These are phyloP conservation scores for Drosophila neocordata DNA, from an alignment of 1,140 invertebrate genomes.

Conservation along the genomic window DNA sequence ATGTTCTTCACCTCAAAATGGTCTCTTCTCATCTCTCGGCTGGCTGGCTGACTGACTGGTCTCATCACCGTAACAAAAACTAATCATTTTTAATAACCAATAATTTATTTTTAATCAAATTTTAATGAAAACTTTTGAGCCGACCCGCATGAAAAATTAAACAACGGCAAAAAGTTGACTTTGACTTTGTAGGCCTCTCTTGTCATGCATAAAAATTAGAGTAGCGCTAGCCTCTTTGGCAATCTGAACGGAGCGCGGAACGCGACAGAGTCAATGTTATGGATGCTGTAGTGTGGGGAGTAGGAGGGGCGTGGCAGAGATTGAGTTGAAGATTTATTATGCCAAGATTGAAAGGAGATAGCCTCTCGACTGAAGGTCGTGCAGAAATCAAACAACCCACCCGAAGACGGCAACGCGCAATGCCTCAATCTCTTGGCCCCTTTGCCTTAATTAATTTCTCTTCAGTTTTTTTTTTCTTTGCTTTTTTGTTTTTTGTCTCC, in stretches of 20 bases:
- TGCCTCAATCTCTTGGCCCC: constrained; percentile 46
- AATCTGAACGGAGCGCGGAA: constrained; percentile 29
- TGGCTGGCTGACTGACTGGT: no score
- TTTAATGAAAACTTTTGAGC: constrained; percentile 72
- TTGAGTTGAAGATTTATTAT: constrained; percentile 65
- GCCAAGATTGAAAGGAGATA: constrained; percentile 53
- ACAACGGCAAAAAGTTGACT: constrained; percentile 35
- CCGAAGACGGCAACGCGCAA: constrained; percentile 50
- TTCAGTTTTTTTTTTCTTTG: constrained; percentile 15
- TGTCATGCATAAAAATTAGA: constrained; percentile 80
- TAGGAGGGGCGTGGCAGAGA: constrained; percentile 51
- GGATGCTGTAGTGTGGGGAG: constrained; percentile 1
- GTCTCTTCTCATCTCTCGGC: background rate
- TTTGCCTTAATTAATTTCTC: constrained; percentile 77
- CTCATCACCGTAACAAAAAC: constrained; percentile 59
- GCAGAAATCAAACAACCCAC: constrained; percentile 69
- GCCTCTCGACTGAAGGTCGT: constrained; percentile 56
- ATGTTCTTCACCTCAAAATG: constrained; percentile 12
- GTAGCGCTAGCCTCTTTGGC: constrained; percentile 23
- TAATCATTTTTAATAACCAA: constrained; percentile 81
- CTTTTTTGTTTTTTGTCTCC: background rate
- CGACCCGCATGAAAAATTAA: constrained; percentile 67
- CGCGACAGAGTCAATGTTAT: constrained; percentile 5
- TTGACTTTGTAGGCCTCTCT: constrained; percentile 44
- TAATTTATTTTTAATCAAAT: constrained; percentile 81